Evolutionary conservation across 1,140 invertebrate species (phyloP).

Genomic region (Augochlora pura): DNA sequence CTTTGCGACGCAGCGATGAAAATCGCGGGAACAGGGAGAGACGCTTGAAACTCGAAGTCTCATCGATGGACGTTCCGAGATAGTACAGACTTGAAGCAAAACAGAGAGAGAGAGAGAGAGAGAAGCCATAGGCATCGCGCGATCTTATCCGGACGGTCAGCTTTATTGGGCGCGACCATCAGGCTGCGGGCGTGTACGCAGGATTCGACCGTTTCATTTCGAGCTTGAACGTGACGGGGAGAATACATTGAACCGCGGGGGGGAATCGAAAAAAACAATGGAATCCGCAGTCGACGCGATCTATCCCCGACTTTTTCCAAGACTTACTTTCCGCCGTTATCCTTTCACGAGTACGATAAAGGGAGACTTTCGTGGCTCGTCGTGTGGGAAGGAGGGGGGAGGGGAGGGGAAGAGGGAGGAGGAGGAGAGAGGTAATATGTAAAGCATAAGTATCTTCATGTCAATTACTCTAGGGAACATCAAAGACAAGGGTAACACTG

Average conservation of each 20-base stretch:
- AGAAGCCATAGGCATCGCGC: too few relatives aligned
- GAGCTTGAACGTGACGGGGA: too few relatives aligned
- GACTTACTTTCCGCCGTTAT: neutral
- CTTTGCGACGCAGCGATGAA: neutral
- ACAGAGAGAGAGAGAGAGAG: neutral
- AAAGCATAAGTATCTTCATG: conserved; percentile 82
- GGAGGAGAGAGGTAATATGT: conserved; percentile 17
- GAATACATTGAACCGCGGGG: too few relatives aligned
- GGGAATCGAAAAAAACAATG: too few relatives aligned
- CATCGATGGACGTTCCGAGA: conserved; percentile 25
- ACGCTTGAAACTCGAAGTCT: neutral
- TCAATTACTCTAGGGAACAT: conserved; percentile 87
- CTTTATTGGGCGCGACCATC: too few relatives aligned
- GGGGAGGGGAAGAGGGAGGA: too few relatives aligned
- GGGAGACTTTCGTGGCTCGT: conserved; percentile 8
- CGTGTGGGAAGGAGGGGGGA: conserved; percentile 5
- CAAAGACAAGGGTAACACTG: conserved; percentile 63
- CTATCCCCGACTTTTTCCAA: neutral
- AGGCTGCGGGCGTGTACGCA: too few relatives aligned
- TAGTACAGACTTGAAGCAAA: neutral
- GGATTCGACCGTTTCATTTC: too few relatives aligned
- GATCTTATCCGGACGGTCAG: too few relatives aligned
- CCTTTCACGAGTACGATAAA: neutral
- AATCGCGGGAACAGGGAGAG: neutral
- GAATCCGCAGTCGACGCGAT: too few relatives aligned